A percentile compares a stretch with the other conserved stretches of the same genome.
Conservation (phyloP, 2,888 invertebrate genomes). For the Drosophila vallismaia region DNA sequence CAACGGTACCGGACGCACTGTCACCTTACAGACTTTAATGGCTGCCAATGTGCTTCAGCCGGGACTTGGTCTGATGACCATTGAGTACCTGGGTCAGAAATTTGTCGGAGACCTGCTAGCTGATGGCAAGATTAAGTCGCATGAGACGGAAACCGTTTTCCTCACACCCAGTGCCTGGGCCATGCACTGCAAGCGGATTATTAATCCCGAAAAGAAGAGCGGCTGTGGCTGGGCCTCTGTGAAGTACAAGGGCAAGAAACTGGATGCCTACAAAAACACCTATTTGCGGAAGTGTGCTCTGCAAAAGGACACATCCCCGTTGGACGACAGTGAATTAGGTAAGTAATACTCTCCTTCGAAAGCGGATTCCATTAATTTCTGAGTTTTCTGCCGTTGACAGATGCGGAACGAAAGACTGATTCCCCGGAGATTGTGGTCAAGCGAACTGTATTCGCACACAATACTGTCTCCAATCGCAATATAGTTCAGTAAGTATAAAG, state of each 20-base stretch:
- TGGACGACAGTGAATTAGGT: conserved; percentile 79
- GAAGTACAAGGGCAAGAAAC: conserved; percentile 93
- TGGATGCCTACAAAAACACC: conserved; percentile 94
- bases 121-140: conserved; percentile 94
- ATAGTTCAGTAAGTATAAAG: conserved; percentile 88
- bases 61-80: conserved; percentile 93
- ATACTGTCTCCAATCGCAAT: conserved; percentile 90
- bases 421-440: conserved; percentile 87
- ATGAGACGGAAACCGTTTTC: conserved; percentile 94
- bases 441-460: conserved; percentile 90
- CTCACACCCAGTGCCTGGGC: conserved; percentile 97
- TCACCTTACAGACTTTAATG: conserved; percentile 93
- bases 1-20: conserved; percentile 86
- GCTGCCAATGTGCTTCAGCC: conserved; percentile 93
- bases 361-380: neutral
- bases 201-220: conserved; percentile 95
- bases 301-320: conserved; percentile 85
- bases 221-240: conserved; percentile 98
- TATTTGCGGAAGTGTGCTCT: conserved; percentile 90
- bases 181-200: conserved; percentile 94
- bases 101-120: conserved; percentile 93
- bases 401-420: conserved; percentile 87
- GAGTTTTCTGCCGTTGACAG: conserved; percentile 73
- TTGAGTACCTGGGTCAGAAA: conserved; percentile 96
- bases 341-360: conserved; percentile 4